Base-by-base conservation (phyloP, 2,888 invertebrate genomes). In the Ypsolopha sequella region DNA sequence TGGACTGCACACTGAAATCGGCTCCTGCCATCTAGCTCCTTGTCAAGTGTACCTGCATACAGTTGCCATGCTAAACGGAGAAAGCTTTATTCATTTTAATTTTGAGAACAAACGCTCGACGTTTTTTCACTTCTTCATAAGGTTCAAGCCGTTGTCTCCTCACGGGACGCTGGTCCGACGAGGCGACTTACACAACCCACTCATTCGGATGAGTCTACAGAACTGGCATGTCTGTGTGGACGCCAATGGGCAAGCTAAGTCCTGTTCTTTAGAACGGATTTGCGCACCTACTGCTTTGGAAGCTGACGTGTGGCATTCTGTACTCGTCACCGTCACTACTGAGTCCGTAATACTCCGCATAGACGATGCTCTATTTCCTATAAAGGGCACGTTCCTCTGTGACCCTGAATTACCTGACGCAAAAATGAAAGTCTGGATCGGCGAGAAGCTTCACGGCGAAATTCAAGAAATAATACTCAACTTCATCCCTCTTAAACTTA, bases 381-480 rank as follows among this genome's bases (percentile, higher is more conserved):
- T 80, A 36, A 71, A 60, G 59, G 62, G 62, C 48, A 56, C 59
- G 34, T 85, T 87, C 60, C 64, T 76, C 4, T 88, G 88, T 56
- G 71, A 78, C 51, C 85, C 87, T 36, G 68, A 74, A 35, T 60
- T 84, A 34, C 67, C 73, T 7, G 69, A 81, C 60, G 73, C 80
- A 6, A 69, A 71, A 56, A 63, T 81, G 41, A 66, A 71, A 53
- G 71, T 87, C 59, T 65, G 58, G 53, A 61, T 88, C 6, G 88
- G 88, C 7, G 79, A 81, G 60, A 74, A 67, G 57, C 70, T 86
- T 52, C 78, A 76, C 36, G 88, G 88, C 1, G 80, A 80, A 62
- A 67, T 88, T 50, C 82, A 88, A 60, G 80, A 84, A 57, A 44
- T 88, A 7, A 68, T 76, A 36, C 59, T 88, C 11, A 88, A 88